These are phyloP conservation scores for Iphiclides podalirius DNA, from an alignment of 2,888 invertebrate species.

Conservation along the genomic window DNA sequence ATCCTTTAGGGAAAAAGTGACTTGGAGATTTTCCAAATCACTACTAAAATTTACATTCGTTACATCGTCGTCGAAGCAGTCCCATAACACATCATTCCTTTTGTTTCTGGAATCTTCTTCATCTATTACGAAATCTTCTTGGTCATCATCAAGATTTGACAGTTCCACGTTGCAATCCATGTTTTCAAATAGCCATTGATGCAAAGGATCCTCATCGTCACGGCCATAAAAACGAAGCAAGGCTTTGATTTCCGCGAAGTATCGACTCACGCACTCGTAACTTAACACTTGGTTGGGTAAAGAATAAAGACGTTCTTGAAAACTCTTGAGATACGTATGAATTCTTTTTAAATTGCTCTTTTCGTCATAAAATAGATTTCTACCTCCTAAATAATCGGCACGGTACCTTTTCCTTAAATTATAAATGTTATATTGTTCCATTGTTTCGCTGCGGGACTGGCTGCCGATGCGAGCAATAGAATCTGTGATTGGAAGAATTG, in stretches of 20 bases:
- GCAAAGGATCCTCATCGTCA: constrained; percentile 37
- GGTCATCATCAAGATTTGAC: constrained; percentile 29
- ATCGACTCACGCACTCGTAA: constrained; percentile 28
- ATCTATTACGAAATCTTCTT: constrained; percentile 26
- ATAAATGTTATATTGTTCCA: constrained; percentile 62
- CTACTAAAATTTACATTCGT: neutral
- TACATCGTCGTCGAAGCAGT: constrained; percentile 38
- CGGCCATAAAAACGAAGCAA: constrained; percentile 40
- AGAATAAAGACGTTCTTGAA: constrained; percentile 41
- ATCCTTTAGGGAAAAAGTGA: constrained; percentile 20
- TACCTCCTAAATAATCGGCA: constrained; percentile 2
- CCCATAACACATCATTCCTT: constrained; percentile 39
- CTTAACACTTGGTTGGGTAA: constrained; percentile 45
- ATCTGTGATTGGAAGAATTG: constrained; percentile 77
- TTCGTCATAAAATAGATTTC: constrained; percentile 38
- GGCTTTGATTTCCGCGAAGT: constrained; percentile 32
- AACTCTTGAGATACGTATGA: constrained; percentile 37
- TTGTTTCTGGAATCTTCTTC: constrained; percentile 19
- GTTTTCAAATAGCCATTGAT: constrained; percentile 52
- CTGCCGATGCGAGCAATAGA: constrained; percentile 85
- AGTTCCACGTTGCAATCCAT: constrained; percentile 21
- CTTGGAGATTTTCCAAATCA: neutral
- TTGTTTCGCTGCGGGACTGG: constrained; percentile 78
- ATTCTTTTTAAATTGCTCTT: constrained; percentile 36
- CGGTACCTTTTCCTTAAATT: constrained; percentile 43